Conservation (phyloP, 2,797 vertebrate genomes). For the Ctenosaura bakeri region DNA sequence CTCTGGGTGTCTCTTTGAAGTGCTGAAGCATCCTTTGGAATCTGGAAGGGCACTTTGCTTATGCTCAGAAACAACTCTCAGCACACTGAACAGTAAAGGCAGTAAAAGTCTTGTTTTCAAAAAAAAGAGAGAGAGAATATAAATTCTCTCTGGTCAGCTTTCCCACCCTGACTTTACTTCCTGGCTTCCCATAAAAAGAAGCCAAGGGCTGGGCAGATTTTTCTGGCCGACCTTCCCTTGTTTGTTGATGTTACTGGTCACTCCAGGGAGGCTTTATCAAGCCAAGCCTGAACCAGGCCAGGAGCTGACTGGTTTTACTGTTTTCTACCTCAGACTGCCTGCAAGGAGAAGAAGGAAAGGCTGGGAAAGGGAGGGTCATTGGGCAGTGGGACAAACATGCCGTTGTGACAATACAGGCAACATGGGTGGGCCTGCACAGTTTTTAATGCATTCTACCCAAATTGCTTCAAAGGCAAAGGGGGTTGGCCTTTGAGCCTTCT, state of each 20-base stretch:
- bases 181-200: background rate
- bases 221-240: background rate
- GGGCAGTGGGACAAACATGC: background rate
- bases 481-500: no score
- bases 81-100: no score
- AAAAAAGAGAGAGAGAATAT: no score
- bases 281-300: no score
- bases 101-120: background rate
- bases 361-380: background rate
- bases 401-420: fast-evolving
- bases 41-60: background rate
- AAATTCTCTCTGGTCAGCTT: background rate
- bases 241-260: background rate
- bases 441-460: background rate
- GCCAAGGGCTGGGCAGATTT: background rate
- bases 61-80: background rate
- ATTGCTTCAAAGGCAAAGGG: no score
- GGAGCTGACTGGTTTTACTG: background rate
- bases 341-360: no score
- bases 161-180: background rate
- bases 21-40: background rate
- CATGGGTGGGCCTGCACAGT: background rate
- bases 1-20: no score
- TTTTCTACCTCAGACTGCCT: background rate
- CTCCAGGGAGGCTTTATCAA: background rate